A percentile compares a stretch with the other conserved stretches of the same genome.
These are phyloP conservation scores for Plecotus auritus DNA, from an alignment of 2,113 vertebrate genomes.

Conservation along the genomic window DNA sequence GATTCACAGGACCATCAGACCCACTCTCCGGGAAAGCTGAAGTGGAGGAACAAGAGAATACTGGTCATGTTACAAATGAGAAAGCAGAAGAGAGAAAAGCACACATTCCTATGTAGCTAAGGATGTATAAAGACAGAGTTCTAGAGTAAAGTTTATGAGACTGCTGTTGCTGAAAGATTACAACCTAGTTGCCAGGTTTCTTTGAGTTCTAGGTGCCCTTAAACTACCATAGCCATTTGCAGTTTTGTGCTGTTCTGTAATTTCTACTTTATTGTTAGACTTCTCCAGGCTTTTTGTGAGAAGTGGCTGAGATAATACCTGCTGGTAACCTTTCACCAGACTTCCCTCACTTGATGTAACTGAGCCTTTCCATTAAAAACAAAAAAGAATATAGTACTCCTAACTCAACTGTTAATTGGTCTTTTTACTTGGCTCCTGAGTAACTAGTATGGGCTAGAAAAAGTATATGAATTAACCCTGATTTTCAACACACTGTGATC, in stretches of 20 bases:
- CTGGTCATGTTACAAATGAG: not conserved
- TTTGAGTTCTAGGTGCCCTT: not conserved
- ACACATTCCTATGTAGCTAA: not conserved
- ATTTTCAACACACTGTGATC: not conserved
- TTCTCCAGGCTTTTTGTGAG: not conserved
- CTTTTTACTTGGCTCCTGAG: not conserved
- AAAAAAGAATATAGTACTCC: not conserved
- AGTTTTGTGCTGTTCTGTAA: not conserved
- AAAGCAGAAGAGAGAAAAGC: not conserved
- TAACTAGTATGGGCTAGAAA: not conserved
- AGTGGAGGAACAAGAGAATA: not conserved
- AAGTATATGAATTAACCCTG: not conserved
- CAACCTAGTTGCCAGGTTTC: not conserved
- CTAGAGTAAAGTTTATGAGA: not conserved
- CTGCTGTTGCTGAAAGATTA: not conserved
- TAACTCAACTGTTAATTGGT: not conserved
- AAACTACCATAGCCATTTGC: fast-evolving
- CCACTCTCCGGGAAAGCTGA: not conserved
- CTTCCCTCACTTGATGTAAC: not conserved
- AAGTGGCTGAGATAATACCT: not conserved
- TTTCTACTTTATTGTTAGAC: not conserved
- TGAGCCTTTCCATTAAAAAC: not conserved
- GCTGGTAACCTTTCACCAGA: not conserved
- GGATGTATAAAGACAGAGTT: not conserved
- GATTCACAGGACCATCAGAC: not conserved